Conservation (phyloP, 2,797 vertebrate species). For the Rhincodon typus region DNA sequence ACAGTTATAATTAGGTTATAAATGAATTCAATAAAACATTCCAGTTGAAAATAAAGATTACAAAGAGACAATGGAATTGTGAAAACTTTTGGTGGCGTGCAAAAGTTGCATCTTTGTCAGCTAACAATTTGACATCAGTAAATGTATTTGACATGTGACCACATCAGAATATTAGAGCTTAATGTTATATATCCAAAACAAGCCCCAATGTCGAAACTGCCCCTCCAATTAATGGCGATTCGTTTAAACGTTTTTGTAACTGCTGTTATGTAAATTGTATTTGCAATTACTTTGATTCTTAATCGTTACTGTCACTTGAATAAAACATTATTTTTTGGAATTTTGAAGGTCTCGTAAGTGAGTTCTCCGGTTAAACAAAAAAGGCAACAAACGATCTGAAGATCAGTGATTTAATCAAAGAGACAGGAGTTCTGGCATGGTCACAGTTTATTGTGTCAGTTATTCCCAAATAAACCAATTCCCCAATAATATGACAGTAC, state of each 20-base stretch:
- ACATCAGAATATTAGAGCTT: too few relatives aligned
- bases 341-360: not conserved
- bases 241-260: not conserved
- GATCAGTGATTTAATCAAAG: not conserved
- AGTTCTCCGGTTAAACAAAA: not conserved
- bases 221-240: not conserved
- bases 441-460: not conserved
- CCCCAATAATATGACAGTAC: not conserved
- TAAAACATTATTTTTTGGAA: not conserved
- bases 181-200: not conserved
- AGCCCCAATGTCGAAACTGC: not conserved
- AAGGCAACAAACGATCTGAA: not conserved
- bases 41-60: not conserved
- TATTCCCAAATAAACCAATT: not conserved
- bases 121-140: not conserved
- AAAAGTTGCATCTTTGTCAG: not conserved
- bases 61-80: not conserved
- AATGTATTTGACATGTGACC: not conserved
- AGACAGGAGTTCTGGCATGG: not conserved
- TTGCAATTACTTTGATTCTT: not conserved
- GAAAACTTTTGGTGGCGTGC: not conserved
- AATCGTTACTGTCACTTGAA: not conserved
- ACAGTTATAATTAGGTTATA: conserved; percentile 31
- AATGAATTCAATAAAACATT: not conserved
- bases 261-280: not conserved